phyloP scores from a whole-genome alignment of 2,888 invertebrate genomes.

The Apamea anceps region DNA sequence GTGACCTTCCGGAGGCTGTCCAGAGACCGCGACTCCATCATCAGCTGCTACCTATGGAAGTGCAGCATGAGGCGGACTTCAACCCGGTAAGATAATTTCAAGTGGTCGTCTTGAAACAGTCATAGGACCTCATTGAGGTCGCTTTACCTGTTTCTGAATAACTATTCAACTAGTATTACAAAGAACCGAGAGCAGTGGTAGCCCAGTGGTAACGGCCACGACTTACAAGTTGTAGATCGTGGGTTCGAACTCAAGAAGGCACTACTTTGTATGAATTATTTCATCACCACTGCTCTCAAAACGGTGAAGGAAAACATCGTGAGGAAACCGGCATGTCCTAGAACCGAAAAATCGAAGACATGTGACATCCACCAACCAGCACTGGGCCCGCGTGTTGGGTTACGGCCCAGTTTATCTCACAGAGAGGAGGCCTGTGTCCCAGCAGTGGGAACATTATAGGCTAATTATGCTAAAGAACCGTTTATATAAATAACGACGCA shows the following conservation, averaged over 20 bases:
- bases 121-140: background rate
- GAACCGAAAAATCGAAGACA: background rate
- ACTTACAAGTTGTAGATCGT: background rate
- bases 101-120: background rate
- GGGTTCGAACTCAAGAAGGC: background rate
- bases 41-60: conserved; percentile 94
- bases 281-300: background rate
- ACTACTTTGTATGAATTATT: background rate
- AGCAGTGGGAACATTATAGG: background rate
- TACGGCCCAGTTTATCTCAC: background rate
- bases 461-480: background rate
- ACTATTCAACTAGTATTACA: background rate
- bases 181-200: background rate
- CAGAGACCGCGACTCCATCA: conserved; percentile 95
- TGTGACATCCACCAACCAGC: background rate
- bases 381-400: background rate
- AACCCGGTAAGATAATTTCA: conserved; percentile 81
- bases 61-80: conserved; percentile 92
- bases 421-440: background rate
- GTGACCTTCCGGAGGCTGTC: conserved; percentile 92
- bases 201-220: background rate
- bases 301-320: background rate
- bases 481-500: conserved; percentile 21
- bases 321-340: background rate
- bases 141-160: background rate